phyloP scores from a whole-genome alignment of 2,888 invertebrate genomes.

The Drosophila monieri region DNA sequence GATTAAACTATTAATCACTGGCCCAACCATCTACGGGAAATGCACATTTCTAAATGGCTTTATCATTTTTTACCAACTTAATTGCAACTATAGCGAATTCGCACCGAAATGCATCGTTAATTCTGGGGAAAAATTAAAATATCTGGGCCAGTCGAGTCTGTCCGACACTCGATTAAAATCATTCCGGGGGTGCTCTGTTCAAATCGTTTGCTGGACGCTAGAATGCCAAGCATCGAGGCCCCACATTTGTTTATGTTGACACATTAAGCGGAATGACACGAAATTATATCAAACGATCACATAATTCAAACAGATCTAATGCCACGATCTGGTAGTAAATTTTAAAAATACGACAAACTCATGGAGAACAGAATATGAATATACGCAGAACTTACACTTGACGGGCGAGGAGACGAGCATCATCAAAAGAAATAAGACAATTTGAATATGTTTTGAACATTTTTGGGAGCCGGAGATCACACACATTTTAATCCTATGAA shows the following conservation, averaged over 20 bases:
- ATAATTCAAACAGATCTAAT: constrained; percentile 35
- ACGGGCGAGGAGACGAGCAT: not conserved
- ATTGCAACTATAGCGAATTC: constrained; percentile 24
- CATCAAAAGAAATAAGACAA: not conserved
- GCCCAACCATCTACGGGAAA: constrained; percentile 10
- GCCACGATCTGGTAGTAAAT: constrained; percentile 22
- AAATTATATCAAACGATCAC: constrained; percentile 42
- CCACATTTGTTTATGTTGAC: constrained; percentile 55
- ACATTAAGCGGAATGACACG: constrained; percentile 32
- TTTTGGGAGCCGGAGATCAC: not conserved
- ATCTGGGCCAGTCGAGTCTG: constrained; percentile 73
- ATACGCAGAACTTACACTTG: constrained; percentile 22
- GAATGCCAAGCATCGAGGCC: constrained; percentile 34
- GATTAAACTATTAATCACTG: not conserved
- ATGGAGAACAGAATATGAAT: not conserved
- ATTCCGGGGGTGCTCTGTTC: constrained; percentile 10
- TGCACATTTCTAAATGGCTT: constrained; percentile 9
- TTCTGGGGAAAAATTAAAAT: constrained; percentile 68
- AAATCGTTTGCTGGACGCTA: constrained; percentile 7
- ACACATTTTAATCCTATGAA: constrained; percentile 32
- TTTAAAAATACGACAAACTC: constrained; percentile 6
- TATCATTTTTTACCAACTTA: constrained; percentile 14
- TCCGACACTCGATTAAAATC: constrained; percentile 59
- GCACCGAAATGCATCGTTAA: constrained; percentile 58
- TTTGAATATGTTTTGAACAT: not conserved